Conservation (phyloP, 2,113 vertebrate species). For the Epinephelus moara region DNA sequence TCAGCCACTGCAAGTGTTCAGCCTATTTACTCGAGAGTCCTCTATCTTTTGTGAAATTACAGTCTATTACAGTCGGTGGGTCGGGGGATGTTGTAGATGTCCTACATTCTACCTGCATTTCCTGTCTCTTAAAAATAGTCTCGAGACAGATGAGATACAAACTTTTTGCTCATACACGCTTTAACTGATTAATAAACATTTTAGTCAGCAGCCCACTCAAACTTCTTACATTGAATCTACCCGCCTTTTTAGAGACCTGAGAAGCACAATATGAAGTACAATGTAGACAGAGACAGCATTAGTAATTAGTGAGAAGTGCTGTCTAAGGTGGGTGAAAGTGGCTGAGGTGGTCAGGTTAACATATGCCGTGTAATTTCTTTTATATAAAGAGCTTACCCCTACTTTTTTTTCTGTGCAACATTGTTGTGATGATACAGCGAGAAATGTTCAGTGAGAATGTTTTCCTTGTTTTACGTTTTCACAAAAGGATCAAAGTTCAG, state of each 20-base stretch:
- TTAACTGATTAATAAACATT: conserved; percentile 27
- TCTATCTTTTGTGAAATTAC: conserved; percentile 17
- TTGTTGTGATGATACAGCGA: background rate
- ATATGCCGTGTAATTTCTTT: conserved; percentile 6
- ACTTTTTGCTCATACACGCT: background rate
- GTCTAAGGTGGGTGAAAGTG: conserved; percentile 25
- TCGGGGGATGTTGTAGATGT: background rate
- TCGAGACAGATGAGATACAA: background rate
- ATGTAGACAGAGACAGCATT: background rate
- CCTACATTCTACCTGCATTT: conserved; percentile 10
- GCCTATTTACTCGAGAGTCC: conserved; percentile 24
- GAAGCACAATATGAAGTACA: conserved; percentile 3
- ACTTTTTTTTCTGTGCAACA: background rate
- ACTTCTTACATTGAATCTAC: background rate
- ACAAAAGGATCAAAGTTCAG: background rate
- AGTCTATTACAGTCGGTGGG: background rate
- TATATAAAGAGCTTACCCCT: conserved; percentile 8
- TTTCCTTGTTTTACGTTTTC: background rate
- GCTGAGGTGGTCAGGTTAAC: conserved; percentile 41
- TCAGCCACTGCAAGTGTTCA: conserved; percentile 8
- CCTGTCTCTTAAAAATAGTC: conserved; percentile 15
- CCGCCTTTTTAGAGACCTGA: background rate
- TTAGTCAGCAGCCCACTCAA: background rate
- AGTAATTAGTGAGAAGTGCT: conserved; percentile 39
- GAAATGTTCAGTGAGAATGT: background rate